Conservation (phyloP, 2,797 vertebrate species). For the Enteromius argenteus region DNA sequence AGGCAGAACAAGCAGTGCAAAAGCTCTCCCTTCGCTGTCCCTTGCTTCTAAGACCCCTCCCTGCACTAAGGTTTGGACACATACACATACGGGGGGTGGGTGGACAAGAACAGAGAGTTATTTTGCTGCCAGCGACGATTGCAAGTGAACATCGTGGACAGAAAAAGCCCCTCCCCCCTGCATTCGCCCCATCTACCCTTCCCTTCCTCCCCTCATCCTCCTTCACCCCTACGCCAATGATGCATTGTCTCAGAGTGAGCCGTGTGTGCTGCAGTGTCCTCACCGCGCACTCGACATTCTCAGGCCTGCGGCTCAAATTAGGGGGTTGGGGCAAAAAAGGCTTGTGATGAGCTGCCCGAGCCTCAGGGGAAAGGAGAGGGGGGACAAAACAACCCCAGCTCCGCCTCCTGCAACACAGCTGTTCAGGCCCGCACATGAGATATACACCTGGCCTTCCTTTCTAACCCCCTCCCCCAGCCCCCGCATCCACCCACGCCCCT, state of each 20-base stretch:
- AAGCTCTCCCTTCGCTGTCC: constrained; percentile 39
- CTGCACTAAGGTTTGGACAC: constrained; percentile 40
- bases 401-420: constrained; percentile 52
- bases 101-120: constrained; percentile 53
- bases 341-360: constrained; percentile 32
- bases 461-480: constrained; percentile 35
- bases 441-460: constrained; percentile 63
- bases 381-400: constrained; percentile 44
- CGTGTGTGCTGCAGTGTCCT: constrained; percentile 58
- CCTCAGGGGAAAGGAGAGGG: constrained; percentile 22
- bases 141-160: constrained; percentile 41
- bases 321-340: constrained; percentile 24
- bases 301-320: constrained; percentile 32
- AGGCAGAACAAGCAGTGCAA: constrained; percentile 52
- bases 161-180: constrained; percentile 35
- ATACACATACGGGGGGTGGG: constrained; percentile 40
- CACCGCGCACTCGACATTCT: constrained; percentile 50
- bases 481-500: constrained; percentile 48
- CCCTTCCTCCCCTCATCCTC: constrained; percentile 33
- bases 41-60: constrained; percentile 44
- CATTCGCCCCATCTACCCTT: constrained; percentile 23
- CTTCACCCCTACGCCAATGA: constrained; percentile 31
- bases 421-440: constrained; percentile 54
- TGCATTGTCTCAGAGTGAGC: constrained; percentile 52
- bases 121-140: constrained; percentile 59